Base-by-base conservation (phyloP, 2,888 invertebrate genomes). In the Cynaeus angustus region DNA sequence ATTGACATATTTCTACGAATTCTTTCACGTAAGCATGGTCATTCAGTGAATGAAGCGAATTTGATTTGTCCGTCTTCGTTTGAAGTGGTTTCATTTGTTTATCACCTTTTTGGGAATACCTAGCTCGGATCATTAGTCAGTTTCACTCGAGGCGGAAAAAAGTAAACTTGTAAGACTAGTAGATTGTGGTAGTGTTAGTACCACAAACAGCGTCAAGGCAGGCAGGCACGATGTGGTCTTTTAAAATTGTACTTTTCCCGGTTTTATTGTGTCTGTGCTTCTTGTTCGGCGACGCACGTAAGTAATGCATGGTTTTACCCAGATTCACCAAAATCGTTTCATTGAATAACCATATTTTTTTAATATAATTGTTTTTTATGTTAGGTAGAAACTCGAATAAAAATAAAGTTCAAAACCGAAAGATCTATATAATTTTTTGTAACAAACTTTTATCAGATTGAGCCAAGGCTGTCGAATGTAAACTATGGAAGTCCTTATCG, bases 141-240 rank as follows among this genome's bases (percentile, higher is more conserved):
- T 38, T 26, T 10, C 16, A 16, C 46, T n/a, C 38, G 41, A 50
- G 52, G 16, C 62, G 21, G 56, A 16, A 50, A 62, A 50, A 50
- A 45, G 33, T 14, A 33, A 45, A 55, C 46, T 66, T 21, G 66
- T 52, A 66, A 70, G 53, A 66, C 52, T 3, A 43, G 66, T 68
- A 64, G 43, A 46, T 41, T 43, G 48, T 30, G n/a, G 28, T 13
- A 30, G 10, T 45, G 21, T 70, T 58, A 71, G 71, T 71, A 66
- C 48, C 33, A 64, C 58, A 61, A 66, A 53, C 55, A 71, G 46
- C 67, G 62, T 71, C 71, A 65, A 71, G 71, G 71, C 67, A 43
- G 58, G 43, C 68, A 46, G 71, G 38, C 64, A 67, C 55, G 68
- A 68, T 64, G 64, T 53, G 50, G 48, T 50, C 14, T 37, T 48